Conservation (phyloP, 2,797 vertebrate genomes). For the Acanthiza pusilla region DNA sequence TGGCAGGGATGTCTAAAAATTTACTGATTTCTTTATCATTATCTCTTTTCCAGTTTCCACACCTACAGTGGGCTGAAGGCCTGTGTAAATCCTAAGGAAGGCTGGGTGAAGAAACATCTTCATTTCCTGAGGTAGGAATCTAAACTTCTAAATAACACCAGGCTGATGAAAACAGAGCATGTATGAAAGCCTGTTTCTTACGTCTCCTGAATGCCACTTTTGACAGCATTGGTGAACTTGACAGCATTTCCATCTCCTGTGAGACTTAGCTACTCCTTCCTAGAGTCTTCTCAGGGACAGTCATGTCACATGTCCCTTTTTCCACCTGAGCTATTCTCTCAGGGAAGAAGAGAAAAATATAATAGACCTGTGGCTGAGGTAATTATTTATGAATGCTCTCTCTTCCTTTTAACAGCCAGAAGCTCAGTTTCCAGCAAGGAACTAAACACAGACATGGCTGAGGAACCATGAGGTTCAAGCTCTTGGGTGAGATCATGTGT, state of each 20-base stretch:
- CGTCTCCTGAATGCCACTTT: not conserved
- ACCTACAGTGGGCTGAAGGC: not conserved
- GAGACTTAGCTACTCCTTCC: not conserved
- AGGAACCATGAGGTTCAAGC: not conserved
- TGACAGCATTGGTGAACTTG: not conserved
- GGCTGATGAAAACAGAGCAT: not conserved
- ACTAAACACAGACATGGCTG: not conserved
- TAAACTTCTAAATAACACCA: not conserved
- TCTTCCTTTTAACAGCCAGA: slow-evolving; percentile 35
- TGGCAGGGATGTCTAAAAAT: not conserved
- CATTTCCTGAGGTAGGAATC: slow-evolving; percentile 60
- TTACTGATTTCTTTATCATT: not conserved
- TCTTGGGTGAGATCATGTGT: not conserved
- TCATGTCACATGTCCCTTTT: not conserved
- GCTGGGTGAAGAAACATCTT: slow-evolving; percentile 66
- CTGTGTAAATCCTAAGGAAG: slow-evolving; percentile 68
- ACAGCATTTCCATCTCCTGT: not conserved
- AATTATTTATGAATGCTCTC: not conserved
- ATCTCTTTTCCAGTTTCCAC: slow-evolving; percentile 61
- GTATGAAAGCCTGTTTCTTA: not conserved
- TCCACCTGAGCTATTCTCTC: not conserved
- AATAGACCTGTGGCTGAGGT: not conserved
- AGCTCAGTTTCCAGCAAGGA: not conserved
- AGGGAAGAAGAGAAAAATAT: not conserved
- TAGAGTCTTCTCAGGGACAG: not conserved